These are phyloP conservation scores for Drosophila prostipennis DNA, from an alignment of 2,888 invertebrate genomes.

Conservation along the genomic window DNA sequence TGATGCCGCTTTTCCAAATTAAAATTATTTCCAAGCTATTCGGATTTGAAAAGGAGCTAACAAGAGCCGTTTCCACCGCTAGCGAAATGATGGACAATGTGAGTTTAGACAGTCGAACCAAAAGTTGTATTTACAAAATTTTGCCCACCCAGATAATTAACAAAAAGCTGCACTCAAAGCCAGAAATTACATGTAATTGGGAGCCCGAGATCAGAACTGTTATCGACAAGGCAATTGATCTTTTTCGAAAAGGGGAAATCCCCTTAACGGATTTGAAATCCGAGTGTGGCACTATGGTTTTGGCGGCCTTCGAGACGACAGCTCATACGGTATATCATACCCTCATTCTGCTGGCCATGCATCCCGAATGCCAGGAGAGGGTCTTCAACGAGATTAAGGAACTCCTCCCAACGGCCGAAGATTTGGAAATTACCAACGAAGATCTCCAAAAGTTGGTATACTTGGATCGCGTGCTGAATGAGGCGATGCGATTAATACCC, in stretches of 20 bases:
- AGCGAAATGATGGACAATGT: background rate
- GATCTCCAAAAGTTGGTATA: constrained; percentile 72
- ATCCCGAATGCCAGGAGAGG: constrained; percentile 71
- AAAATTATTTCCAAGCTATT: background rate
- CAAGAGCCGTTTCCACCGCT: fast-evolving
- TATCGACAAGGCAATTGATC: constrained; percentile 65
- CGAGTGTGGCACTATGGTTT: constrained; percentile 71
- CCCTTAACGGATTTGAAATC: constrained; percentile 64
- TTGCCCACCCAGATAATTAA: constrained; percentile 45
- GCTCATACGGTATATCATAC: constrained; percentile 60
- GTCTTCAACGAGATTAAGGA: constrained; percentile 67
- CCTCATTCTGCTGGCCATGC: constrained; percentile 73
- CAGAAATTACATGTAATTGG: background rate
- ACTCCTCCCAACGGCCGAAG: constrained; percentile 55
- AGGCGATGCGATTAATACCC: constrained; percentile 77
- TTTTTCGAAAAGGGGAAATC: constrained; percentile 59
- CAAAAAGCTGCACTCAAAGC: constrained; percentile 33
- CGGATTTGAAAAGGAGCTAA: background rate
- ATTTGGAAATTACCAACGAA: constrained; percentile 64
- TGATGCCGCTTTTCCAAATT: background rate
- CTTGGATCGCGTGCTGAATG: constrained; percentile 79
- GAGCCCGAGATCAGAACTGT: constrained; percentile 10
- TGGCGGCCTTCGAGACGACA: constrained; percentile 79
- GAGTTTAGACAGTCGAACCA: background rate
- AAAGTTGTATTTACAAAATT: background rate